Conservation (phyloP, 2,113 vertebrate genomes). For the Bufo bufo region DNA sequence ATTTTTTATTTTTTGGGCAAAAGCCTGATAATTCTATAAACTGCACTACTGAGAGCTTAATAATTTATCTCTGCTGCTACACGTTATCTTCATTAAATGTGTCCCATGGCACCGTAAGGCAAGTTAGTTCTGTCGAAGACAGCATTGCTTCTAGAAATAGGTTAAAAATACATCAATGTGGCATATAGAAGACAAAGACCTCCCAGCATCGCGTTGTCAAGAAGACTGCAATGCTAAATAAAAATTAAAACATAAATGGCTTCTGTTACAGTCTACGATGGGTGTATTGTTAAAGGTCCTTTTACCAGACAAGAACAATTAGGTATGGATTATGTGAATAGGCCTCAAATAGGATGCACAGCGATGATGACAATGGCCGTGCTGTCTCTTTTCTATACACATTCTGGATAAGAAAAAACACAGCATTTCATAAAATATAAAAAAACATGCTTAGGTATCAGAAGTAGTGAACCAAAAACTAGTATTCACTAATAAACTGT, state of each 20-base stretch:
- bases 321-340: constrained; percentile 1
- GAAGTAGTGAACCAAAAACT: not conserved
- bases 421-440: not conserved
- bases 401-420: not conserved
- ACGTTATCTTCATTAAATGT: constrained; percentile 17
- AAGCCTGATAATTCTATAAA: not conserved
- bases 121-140: constrained; percentile 37
- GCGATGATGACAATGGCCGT: not conserved
- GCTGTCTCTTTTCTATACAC: not conserved
- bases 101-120: constrained; percentile 3
- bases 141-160: constrained; percentile 13
- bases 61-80: constrained; percentile 26
- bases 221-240: constrained; percentile 9
- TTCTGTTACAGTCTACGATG: not conserved
- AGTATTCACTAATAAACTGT: too few relatives aligned
- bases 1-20: not conserved
- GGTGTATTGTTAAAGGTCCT: not conserved
- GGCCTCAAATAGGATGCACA: not conserved
- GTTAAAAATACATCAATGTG: constrained; percentile 43
- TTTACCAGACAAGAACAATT: not conserved
- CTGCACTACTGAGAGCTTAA: not conserved
- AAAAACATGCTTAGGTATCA: not conserved
- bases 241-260: constrained; percentile 1
- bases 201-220: constrained; percentile 13
- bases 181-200: constrained; percentile 25